Evolutionary conservation across 2,113 vertebrate genomes (phyloP), one percentile per base, ranked within the genome.

Genomic region (Panthera tigris): DNA sequence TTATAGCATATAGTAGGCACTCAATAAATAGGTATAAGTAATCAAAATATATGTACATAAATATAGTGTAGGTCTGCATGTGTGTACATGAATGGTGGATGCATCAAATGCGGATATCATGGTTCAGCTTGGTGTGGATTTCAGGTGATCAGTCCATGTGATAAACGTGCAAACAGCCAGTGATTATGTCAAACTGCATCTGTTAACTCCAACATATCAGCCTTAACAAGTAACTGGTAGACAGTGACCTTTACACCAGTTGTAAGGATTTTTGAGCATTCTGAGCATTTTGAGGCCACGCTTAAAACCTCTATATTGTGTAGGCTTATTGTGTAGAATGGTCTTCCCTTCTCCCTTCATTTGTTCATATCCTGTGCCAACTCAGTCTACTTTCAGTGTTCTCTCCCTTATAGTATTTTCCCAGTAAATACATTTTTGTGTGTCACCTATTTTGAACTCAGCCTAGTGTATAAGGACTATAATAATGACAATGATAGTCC

Each of bases 401-500:
- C 18, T 36, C 19, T 50, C 39, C 81, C 39, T 80, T 79, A 31
- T 41, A 45, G 33, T 12, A 55, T 81, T 29, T 66, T 61, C 52
- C 3, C 52, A 81, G 63, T 2, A 63, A 50, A 48, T n/a, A 5
- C 9, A 21, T 66, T 23, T 89, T 86, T 87, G 41, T 27, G 5
- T 93, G 48, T 96, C 57, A 90, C 27, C 95, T 84, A 48, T 36
- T 96, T 74, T 81, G 55, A 88, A 81, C 31, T 95, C 41, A 69
- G 0, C 85, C 36, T 93, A 81, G 19, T 57, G 7, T n/a, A 61
- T 74, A 21, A 36, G 16, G 15, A 79, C 45, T 19, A 57, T 36
- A 85, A 65, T 83, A 50, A 74, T n/a, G 15, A 63, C 19, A 84
- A 63, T 95, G 36, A 39, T 66, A 91, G 21, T 61, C 27, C 48